phyloP scores from a whole-genome alignment of 2,113 vertebrate species.

The Chlorocebus sabaeus region DNA sequence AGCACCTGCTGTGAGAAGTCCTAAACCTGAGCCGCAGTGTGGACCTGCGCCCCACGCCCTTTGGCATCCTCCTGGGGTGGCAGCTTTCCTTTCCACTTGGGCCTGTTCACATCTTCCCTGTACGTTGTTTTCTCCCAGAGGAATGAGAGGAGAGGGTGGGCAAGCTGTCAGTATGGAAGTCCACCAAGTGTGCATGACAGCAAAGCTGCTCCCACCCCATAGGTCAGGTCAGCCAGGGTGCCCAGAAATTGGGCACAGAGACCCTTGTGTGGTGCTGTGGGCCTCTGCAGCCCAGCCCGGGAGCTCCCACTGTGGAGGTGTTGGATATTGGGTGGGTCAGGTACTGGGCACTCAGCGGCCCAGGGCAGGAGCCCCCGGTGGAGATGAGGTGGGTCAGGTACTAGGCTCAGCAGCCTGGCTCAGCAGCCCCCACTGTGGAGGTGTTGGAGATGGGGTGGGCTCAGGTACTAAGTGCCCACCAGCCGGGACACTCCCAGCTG shows the following conservation, averaged over 20 bases:
- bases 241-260: not conserved
- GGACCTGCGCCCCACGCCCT: not conserved
- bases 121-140: not conserved
- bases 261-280: too few species aligned
- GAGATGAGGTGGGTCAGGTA: too few species aligned
- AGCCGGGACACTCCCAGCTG: too few species aligned
- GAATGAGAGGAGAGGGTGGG: not conserved
- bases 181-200: not conserved
- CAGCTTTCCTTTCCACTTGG: not conserved
- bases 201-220: fast-evolving
- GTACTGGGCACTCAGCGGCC: too few species aligned
- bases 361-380: too few species aligned
- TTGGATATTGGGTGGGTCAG: too few species aligned
- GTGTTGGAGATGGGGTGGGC: too few species aligned
- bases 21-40: too few species aligned
- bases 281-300: not conserved
- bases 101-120: not conserved
- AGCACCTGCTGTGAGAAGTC: not conserved
- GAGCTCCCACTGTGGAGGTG: too few species aligned
- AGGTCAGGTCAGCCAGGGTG: not conserved
- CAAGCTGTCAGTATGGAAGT: not conserved
- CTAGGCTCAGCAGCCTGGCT: too few species aligned
- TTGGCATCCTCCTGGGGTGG: not conserved
- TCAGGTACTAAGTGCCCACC: too few species aligned
- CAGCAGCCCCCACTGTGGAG: too few species aligned